phyloP scores from a whole-genome alignment of 2,113 vertebrate genomes.

The Odocoileus virginianus region DNA sequence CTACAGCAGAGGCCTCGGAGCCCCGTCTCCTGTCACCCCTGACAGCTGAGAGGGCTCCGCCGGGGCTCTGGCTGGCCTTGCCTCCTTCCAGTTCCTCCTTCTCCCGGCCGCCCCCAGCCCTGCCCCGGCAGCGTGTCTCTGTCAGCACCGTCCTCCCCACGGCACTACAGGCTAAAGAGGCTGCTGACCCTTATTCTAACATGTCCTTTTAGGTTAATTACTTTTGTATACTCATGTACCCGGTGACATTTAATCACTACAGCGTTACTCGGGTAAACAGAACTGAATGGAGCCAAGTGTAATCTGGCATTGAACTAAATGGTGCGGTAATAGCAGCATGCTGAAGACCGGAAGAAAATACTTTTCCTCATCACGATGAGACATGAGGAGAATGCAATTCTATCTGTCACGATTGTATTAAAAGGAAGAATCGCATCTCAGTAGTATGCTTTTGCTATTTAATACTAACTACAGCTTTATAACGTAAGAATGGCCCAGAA shows the following conservation, averaged over 20 bases:
- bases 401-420: conserved; percentile 47
- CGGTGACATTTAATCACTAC: conserved; percentile 74
- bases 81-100: background rate
- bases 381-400: conserved; percentile 23
- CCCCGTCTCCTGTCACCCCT: background rate
- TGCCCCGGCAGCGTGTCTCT: background rate
- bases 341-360: conserved; percentile 46
- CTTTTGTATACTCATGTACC: conserved; percentile 68
- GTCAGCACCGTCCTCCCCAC: conserved; percentile 38
- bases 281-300: conserved; percentile 56
- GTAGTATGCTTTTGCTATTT: background rate
- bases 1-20: background rate
- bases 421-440: background rate
- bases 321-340: conserved; percentile 9
- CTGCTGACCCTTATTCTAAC: conserved; percentile 71
- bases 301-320: conserved; percentile 57
- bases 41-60: background rate
- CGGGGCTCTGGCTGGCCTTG: background rate
- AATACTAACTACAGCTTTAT: background rate
- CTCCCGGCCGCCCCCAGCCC: background rate
- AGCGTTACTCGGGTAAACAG: conserved; percentile 55
- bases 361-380: conserved; percentile 12
- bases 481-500: background rate
- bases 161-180: conserved; percentile 54
- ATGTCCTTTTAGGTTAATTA: conserved; percentile 72